Evolutionary conservation across 1,140 invertebrate genomes (phyloP).

Genomic region (Lepidurus packardi): DNA sequence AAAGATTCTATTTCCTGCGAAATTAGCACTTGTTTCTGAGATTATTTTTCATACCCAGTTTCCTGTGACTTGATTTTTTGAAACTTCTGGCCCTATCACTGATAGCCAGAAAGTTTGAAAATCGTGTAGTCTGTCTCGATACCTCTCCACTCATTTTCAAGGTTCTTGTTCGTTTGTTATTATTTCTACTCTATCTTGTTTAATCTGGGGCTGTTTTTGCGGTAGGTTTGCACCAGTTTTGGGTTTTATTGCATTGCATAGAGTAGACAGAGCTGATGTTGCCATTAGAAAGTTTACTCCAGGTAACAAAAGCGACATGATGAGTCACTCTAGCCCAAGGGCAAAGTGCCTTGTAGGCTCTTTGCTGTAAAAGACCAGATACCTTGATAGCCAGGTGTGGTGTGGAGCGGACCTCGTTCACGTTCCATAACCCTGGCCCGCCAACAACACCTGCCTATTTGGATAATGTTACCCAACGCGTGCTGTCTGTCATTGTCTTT

Average conservation of each 20-base stretch:
- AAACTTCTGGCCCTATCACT: too few species aligned
- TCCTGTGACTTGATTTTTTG: neutral
- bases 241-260: neutral
- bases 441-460: constrained; percentile 5
- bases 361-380: neutral
- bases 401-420: neutral
- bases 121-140: neutral
- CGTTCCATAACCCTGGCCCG: neutral
- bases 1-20: neutral
- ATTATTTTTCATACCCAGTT: neutral
- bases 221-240: neutral
- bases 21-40: neutral
- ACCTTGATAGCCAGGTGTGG: constrained; percentile 13
- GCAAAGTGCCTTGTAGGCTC: neutral
- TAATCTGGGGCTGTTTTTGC: neutral
- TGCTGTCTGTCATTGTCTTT: neutral
- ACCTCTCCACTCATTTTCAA: neutral
- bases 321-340: neutral
- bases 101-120: too few species aligned
- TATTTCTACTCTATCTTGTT: too few species aligned
- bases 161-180: neutral
- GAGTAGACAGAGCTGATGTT: neutral
- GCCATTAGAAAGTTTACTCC: constrained; percentile 1
- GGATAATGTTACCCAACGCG: constrained; percentile 1
- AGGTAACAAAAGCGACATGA: neutral